Evolutionary conservation across 2,797 vertebrate species (phyloP), one percentile per base, ranked within the genome.

Genomic region (Menidia menidia): DNA sequence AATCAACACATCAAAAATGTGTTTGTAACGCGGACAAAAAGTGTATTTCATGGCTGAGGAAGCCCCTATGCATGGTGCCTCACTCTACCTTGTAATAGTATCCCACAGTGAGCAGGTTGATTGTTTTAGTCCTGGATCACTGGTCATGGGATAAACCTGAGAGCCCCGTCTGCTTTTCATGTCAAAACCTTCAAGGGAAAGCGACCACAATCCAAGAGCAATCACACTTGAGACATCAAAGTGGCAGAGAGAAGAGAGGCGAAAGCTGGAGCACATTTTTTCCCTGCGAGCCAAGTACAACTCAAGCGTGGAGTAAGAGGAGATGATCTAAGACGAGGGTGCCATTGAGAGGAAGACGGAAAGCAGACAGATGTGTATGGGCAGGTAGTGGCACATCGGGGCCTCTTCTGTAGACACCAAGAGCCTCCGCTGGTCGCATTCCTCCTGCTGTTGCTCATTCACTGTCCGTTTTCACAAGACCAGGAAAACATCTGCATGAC

Each of bases 221-320:
- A 95, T 95, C 94, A 94, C 92, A 95, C 94, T 94, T 94, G 85
- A 95, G 88, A 95, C 94, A 94, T 95, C 95, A 95, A 95, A 96
- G 95, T 89, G 74, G 71, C 81, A 86, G 71, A 51, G 84, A 88
- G 87, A 85, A 87, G 88, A 88, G 90, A 91, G 86, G 92, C 86
- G 87, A 92, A 89, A 93, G 91, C 89, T 73, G 68, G 89, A 88
- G 89, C 84, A 69, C 89, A 80, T 92, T 91, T 92, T 84, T 82
- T 91, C 90, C 87, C 89, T 75, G 85, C 89, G 81, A 90, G 93
- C 89, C 92, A 89, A 93, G 90, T 75, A 85, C 88, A 93, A 91
- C 87, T 95, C 88, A 93, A 92, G 93, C 94, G 90, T 95, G 93
- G 92, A 89, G 82, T 83, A 87, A 92, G 90, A 94, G 92, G 92